Base-by-base conservation (phyloP, 1,140 invertebrate species). In the Bradysia coprophila region DNA sequence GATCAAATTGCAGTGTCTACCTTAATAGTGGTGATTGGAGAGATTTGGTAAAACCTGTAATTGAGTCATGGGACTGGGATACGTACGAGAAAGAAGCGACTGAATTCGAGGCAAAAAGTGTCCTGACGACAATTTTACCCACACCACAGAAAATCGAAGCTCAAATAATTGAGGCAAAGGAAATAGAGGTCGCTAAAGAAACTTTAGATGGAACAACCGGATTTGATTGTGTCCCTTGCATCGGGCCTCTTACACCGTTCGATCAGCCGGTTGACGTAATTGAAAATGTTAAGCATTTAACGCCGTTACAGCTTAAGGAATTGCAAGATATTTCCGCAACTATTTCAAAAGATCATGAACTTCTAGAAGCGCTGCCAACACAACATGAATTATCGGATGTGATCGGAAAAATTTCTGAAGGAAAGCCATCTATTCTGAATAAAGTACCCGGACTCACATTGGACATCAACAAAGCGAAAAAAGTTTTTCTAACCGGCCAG, bases 401-500 rank as follows among this genome's bases (percentile, higher is more conserved):
- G 34, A 62, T 78, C 6, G 69, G 71, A 55, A 70, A 69, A 48
- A 66, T 82, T 31, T 63, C 64, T 16, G 67, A 67, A 41, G 78
- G 76, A 1, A 68, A 68, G 46, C 62, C 31, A 69, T 20, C 10
- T 16, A 19, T 71, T 53, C 46, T 72, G 13, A 65, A 71, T 34
- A 72, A 73, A 49, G 63, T 80, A 22, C 68, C 73, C 21, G 16
- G 36, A 4, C 21, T 38, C 18, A 8, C 36, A 16, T 36, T 36
- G 15, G 16, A 36, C 16, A 38, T 38, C 4, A 38, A 38, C 21
- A 11, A 5, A 11, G n/a, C 36, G 6, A 38, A 20, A 38, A 38
- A 19, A 20, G 36, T 38, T 4, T 80, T 82, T 54, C 72, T 83
- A n/a, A 77, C 78, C 2, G 79, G 80, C 8, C 76, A 81, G 62